Evolutionary conservation across 2,113 vertebrate species (phyloP), one percentile per base, ranked within the genome.

Genomic region (Raja brachyura): DNA sequence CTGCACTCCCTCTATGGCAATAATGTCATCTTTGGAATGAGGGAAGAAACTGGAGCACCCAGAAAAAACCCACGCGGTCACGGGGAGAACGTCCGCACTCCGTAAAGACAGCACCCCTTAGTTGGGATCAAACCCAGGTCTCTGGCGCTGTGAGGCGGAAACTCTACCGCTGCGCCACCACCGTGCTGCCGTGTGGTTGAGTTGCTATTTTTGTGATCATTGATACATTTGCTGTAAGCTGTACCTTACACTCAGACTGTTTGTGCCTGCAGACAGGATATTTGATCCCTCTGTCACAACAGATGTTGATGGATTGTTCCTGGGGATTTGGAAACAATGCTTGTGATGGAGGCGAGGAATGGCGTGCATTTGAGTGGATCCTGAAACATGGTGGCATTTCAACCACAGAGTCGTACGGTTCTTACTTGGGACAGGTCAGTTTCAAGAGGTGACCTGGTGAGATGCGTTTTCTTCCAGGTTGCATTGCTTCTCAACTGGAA

Each of bases 241-340:
- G 25, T 3, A n/a, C 25, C 59, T 83, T 54, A 56, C 54, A 59
- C 20, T 48, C 93, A 31, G 7, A 70, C 20, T 59, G 66, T 20
- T 22, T 75, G 22, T 2, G 90, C 77, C 94, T 2, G 0, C 94
- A 97, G 97, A 97, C 95, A 0, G 96, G 97, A 0, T 94, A 95
- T 93, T 95, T 96, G 94, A 96, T 97, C 93, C 94, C 95, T 2
- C 95, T 97, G 93, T 97, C 97, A 90, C 97, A 98, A 93, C 97
- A 98, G 96, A 96, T 97, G 94, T 95, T 98, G 94, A 95, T 97
- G 0, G 97, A 97, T 94, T 98, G 97, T 93, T 96, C 97, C 88
- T 97, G 96, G 97, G 97, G 97, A 93, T 98, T 98, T 0, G 97
- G 96, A 39, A 98, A 98, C 81, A 96, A 96, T 0, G 97, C 96